Evolutionary conservation across 2,888 invertebrate species (phyloP), one percentile per base, ranked within the genome.

Genomic region (Tubulanus polymorphus): DNA sequence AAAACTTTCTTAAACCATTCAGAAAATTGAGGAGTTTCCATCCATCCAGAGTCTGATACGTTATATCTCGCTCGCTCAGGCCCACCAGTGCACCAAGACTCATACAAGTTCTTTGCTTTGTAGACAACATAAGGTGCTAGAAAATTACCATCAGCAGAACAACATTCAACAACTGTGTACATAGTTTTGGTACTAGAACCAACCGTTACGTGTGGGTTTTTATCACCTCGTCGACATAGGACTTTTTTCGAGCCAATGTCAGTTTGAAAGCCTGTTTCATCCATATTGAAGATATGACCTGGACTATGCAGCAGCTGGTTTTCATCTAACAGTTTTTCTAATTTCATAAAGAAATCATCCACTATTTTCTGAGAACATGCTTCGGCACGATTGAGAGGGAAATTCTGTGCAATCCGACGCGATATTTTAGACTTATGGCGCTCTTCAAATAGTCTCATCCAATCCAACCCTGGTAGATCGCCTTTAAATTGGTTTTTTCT

Each of bases 61-160:
- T 41, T 41, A 23, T 41, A 41, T 23, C 41, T 18, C n/a, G 30
- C 47, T 23, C 48, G 51, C 18, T 51, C 41, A 23, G 51, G 56
- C 27, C 59, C 56, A 50, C 54, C 58, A 15, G 15, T 12, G 28
- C 26, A 50, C 59, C 59, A 59, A 25, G 41, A 48, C n/a, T 28
- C 27, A 35, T 59, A 59, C 46, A 59, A 26, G 41, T 59, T 53
- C 41, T 53, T 59, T 3, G 53, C 50, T 32, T 56, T 52, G 37
- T 59, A 59, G 23, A 53, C 56, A 12, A 59, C 53, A 46, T 56
- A 57, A n/a, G 56, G 56, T 35, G 61, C 58, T 25, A 56, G 52
- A 18, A 51, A 12, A 28, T 56, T 35, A 5, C 58, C 61, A 48
- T 37, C 46, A 35, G 58, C 61, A 32, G 53, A 51, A 30, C 48